Percentiles rank a stretch among this genome's conserved stretches.
Conservation (phyloP, 2,113 vertebrate species). For the Oryctolagus cuniculus region DNA sequence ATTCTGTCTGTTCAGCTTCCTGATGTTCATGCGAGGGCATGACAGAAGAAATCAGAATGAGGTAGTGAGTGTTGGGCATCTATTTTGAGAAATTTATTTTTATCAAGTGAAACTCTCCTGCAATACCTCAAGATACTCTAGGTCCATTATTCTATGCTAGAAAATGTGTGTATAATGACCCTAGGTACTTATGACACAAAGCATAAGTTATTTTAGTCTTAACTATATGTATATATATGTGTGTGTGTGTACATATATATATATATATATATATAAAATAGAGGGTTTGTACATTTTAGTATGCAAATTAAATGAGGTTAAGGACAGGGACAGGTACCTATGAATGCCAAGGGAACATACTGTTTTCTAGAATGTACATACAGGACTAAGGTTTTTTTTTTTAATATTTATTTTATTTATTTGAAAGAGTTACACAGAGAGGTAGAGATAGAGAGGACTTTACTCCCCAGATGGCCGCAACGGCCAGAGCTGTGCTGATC, state of each 20-base stretch:
- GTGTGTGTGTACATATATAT: neutral
- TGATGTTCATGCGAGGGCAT: neutral
- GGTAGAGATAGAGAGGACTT: too few relatives aligned
- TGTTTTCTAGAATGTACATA: neutral
- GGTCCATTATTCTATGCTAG: neutral
- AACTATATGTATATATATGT: neutral
- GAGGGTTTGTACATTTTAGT: neutral
- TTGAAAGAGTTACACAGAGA: too few relatives aligned
- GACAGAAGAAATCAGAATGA: constrained; percentile 54
- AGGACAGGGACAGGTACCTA: neutral
- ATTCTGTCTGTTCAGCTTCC: constrained; percentile 45
- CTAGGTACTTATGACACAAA: neutral
- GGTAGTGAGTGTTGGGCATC: neutral
- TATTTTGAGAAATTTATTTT: constrained; percentile 41
- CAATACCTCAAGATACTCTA: constrained; percentile 25
- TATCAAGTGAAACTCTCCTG: neutral
- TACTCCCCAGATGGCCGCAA: too few relatives aligned
- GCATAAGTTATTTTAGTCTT: constrained; percentile 3
- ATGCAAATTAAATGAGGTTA: neutral
- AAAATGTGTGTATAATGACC: constrained; percentile 2
- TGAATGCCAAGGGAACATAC: neutral
- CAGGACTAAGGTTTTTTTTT: neutral
- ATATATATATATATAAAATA: neutral
- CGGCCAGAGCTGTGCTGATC: too few relatives aligned
- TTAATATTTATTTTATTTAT: too few relatives aligned